phyloP scores from a whole-genome alignment of 2,888 invertebrate species.

The Cecidostiba fungosa region DNA sequence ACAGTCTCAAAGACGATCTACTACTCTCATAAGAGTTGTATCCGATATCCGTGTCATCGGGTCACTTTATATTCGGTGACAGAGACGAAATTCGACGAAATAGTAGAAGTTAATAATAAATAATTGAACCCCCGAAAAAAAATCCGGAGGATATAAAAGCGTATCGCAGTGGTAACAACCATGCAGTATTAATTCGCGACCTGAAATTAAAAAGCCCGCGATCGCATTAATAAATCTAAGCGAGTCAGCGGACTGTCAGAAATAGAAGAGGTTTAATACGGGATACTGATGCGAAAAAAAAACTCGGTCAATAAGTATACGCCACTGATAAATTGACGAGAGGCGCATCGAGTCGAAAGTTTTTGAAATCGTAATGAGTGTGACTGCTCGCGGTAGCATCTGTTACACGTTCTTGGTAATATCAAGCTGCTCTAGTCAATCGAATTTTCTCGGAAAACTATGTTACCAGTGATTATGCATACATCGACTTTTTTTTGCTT shows the following conservation, averaged over 20 bases:
- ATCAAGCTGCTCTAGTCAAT: too few relatives aligned
- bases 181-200: conserved; percentile 44
- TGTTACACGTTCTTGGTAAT: neutral
- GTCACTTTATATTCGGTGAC: conserved; percentile 37
- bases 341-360: neutral
- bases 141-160: neutral
- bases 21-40: conserved; percentile 16
- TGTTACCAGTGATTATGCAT: neutral
- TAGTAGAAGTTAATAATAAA: conserved; percentile 7
- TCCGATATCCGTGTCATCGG: conserved; percentile 32
- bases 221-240: conserved; percentile 14
- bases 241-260: neutral
- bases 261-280: conserved; percentile 16
- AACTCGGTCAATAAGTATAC: neutral
- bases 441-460: neutral
- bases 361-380: neutral
- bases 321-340: conserved; percentile 8
- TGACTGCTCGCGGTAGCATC: neutral
- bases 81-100: neutral
- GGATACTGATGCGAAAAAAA: neutral
- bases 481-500: neutral
- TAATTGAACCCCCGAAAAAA: neutral
- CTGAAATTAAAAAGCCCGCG: conserved; percentile 23
- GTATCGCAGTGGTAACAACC: neutral
- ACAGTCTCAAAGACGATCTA: neutral